Evolutionary conservation across 2,888 invertebrate species (phyloP).

Genomic region (Dolichomitus sp.): DNA sequence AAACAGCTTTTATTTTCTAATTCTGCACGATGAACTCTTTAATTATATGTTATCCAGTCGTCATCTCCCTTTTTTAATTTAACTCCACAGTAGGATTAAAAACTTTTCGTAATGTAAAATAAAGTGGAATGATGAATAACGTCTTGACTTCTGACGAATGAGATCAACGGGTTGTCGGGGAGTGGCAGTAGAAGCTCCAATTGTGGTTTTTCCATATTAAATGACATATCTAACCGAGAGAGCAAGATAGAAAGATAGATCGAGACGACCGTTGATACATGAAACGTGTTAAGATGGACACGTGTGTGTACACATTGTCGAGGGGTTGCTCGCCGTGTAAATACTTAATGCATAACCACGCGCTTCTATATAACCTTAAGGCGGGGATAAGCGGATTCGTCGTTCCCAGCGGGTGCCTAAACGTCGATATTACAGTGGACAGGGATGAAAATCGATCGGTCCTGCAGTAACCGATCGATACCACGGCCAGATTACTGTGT

Average conservation of each 20-base stretch:
- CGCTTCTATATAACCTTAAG: slow-evolving; percentile 43
- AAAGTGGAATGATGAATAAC: background rate
- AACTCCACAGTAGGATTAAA: background rate
- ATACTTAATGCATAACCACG: slow-evolving; percentile 66
- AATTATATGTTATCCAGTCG: background rate
- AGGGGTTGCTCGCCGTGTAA: slow-evolving; percentile 30
- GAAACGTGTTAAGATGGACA: slow-evolving; percentile 18
- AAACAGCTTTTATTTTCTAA: background rate
- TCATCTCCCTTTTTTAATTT: background rate
- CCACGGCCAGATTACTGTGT: background rate
- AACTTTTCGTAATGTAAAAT: background rate
- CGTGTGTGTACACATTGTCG: slow-evolving; percentile 29
- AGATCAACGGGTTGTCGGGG: slow-evolving; percentile 5
- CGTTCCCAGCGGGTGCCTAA: slow-evolving; percentile 77
- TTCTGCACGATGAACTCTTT: background rate
- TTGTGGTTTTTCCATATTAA: slow-evolving; percentile 7
- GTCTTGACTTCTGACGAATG: slow-evolving; percentile 26
- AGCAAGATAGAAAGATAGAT: slow-evolving; percentile 3
- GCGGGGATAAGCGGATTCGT: slow-evolving; percentile 56
- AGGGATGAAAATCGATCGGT: slow-evolving; percentile 57
- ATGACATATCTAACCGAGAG: background rate
- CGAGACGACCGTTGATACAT: background rate
- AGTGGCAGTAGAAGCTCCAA: slow-evolving; percentile 1
- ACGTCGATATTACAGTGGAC: slow-evolving; percentile 74
- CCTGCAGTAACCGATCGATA: slow-evolving; percentile 34